Evolutionary conservation across 2,113 vertebrate genomes (phyloP).

Genomic region (Fulica atra): DNA sequence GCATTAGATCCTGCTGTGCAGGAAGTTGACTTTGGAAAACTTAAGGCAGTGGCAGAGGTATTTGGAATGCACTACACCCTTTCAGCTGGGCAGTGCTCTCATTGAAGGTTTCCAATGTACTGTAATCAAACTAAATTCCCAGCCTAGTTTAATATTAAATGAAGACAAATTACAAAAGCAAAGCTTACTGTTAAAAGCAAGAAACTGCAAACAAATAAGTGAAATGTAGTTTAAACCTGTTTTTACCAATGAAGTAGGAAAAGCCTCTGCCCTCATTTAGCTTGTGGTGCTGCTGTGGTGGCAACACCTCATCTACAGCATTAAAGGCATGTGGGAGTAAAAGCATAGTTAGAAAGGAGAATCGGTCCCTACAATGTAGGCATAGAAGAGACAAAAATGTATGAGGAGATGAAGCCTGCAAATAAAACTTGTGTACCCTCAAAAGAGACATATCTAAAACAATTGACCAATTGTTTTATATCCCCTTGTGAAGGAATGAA

Average conservation of each 20-base stretch:
- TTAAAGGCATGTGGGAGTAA: background rate
- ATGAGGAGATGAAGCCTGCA: background rate
- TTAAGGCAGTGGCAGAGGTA: background rate
- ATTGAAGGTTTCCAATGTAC: background rate
- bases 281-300: background rate
- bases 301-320: background rate
- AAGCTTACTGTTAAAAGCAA: background rate
- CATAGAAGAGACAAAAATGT: background rate
- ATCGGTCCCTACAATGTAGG: background rate
- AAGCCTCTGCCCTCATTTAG: background rate
- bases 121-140: background rate
- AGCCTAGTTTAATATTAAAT: background rate
- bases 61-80: background rate
- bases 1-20: background rate
- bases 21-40: background rate
- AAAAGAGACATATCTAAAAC: background rate
- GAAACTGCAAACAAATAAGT: background rate
- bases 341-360: background rate
- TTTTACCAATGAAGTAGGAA: background rate
- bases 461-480: conserved; percentile 26
- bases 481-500: background rate
- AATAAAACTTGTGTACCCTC: background rate
- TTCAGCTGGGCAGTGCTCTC: background rate
- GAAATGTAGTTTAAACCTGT: background rate
- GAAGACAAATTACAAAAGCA: background rate